Percentiles rank a stretch among this genome's conserved stretches.
Evolutionary conservation across 2,888 invertebrate species (phyloP).

Genomic region (Anoplius nigerrimus): DNA sequence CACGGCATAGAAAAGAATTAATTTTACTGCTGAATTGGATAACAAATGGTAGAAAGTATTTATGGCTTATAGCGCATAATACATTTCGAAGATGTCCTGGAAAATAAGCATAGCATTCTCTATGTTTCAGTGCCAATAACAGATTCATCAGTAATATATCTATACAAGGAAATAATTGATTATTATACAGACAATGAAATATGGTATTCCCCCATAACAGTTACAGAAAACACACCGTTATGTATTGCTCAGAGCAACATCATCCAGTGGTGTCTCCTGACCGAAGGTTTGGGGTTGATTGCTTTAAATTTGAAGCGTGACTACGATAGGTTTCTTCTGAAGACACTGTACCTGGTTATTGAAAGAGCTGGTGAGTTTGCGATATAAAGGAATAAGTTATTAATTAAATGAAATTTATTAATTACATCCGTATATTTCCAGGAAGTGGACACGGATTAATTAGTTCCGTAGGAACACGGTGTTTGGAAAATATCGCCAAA

Average conservation of each 20-base stretch:
- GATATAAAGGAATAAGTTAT: slow-evolving; percentile 8
- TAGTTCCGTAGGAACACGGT: slow-evolving; percentile 79
- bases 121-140: slow-evolving; percentile 50
- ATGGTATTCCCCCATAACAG: slow-evolving; percentile 66
- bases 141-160: slow-evolving; percentile 37
- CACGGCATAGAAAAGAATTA: slow-evolving; percentile 79
- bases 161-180: slow-evolving; percentile 65
- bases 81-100: slow-evolving; percentile 60
- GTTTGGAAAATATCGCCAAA: slow-evolving; percentile 78
- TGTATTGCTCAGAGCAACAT: slow-evolving; percentile 80
- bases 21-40: slow-evolving; percentile 80
- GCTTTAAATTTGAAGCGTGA: slow-evolving; percentile 77
- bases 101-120: not conserved
- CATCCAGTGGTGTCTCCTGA: slow-evolving; percentile 80
- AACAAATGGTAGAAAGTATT: slow-evolving; percentile 72
- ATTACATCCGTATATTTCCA: slow-evolving; percentile 63
- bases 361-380: slow-evolving; percentile 81
- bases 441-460: slow-evolving; percentile 82
- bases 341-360: slow-evolving; percentile 82
- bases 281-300: slow-evolving; percentile 83
- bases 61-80: too few species aligned
- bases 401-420: not conserved
- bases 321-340: slow-evolving; percentile 80
- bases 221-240: slow-evolving; percentile 56
- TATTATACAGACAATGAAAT: slow-evolving; percentile 60